Evolutionary conservation across 2,888 invertebrate genomes (phyloP).

Genomic region (Clepsis dumicolana): DNA sequence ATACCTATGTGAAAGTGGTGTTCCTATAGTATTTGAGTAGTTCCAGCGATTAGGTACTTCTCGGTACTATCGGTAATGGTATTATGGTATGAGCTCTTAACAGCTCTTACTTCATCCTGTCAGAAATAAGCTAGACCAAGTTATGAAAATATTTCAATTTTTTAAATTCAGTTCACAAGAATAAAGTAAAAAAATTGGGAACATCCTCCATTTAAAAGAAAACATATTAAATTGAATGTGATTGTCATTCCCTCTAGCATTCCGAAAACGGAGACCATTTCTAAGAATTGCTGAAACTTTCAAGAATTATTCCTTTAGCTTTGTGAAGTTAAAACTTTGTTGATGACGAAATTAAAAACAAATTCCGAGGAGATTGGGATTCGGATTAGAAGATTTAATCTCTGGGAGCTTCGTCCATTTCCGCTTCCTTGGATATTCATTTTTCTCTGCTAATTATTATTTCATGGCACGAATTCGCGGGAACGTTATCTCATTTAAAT

Average conservation of each 20-base stretch:
- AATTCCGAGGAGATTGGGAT: slow-evolving; percentile 24
- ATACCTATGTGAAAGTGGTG: too few species aligned
- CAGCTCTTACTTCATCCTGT: too few species aligned
- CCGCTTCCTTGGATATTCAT: slow-evolving; percentile 5
- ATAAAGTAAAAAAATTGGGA: not conserved
- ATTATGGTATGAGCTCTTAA: too few species aligned
- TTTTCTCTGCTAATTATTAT: slow-evolving; percentile 29
- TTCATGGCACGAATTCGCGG: not conserved
- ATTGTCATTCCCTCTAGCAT: not conserved
- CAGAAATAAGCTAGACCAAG: too few species aligned
- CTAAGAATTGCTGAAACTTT: slow-evolving; percentile 16
- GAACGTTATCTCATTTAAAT: slow-evolving; percentile 4
- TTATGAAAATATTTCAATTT: too few species aligned
- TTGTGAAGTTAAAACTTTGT: slow-evolving; percentile 27
- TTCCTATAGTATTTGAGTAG: too few species aligned
- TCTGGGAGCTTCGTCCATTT: slow-evolving; percentile 18
- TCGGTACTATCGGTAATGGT: too few species aligned
- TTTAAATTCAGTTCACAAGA: too few species aligned
- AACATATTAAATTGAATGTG: not conserved
- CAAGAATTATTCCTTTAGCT: slow-evolving; percentile 31
- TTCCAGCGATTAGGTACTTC: too few species aligned
- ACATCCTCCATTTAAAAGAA: not conserved
- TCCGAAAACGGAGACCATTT: slow-evolving; percentile 2
- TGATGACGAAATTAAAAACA: slow-evolving; percentile 39
- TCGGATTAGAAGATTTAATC: slow-evolving; percentile 37